Conservation (phyloP, 2,888 invertebrate species). For the Tiliacea aurago region DNA sequence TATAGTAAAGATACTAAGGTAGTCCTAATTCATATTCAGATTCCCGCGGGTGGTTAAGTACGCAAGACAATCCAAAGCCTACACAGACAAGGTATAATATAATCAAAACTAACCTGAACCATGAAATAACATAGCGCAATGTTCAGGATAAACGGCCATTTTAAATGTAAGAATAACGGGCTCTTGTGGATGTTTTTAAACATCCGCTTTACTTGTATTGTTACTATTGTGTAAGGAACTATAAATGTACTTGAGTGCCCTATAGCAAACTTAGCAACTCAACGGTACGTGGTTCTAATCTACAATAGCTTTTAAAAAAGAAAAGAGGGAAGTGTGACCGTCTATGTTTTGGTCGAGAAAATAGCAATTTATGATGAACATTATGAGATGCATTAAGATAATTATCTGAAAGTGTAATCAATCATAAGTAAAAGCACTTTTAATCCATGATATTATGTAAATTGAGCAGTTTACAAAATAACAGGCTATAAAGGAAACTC, state of each 20-base stretch:
- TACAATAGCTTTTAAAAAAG: slow-evolving; percentile 22
- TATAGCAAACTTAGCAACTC: slow-evolving; percentile 45
- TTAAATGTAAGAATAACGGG: slow-evolving; percentile 14
- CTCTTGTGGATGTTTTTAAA: slow-evolving; percentile 27
- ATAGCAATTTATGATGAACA: background rate
- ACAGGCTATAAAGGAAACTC: slow-evolving; percentile 6
- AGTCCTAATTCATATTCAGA: slow-evolving; percentile 28
- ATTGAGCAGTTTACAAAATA: slow-evolving; percentile 28
- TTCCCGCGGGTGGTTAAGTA: background rate
- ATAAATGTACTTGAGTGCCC: slow-evolving; percentile 44
- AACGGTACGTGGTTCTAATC: slow-evolving; percentile 48
- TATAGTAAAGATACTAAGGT: background rate
- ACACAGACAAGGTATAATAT: slow-evolving; percentile 14
- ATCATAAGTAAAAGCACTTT: slow-evolving; percentile 22
- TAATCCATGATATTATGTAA: slow-evolving; percentile 5
- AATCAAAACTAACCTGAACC: slow-evolving; percentile 26
- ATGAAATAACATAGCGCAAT: slow-evolving; percentile 21
- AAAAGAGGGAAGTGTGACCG: background rate
- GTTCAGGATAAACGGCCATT: background rate
- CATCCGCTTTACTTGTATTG: slow-evolving; percentile 21
- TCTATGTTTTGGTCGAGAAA: background rate
- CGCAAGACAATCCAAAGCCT: slow-evolving; percentile 4
- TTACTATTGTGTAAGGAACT: slow-evolving; percentile 37
- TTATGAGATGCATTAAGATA: slow-evolving; percentile 2
- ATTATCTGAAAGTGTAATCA: slow-evolving; percentile 6